phyloP scores from a whole-genome alignment of 2,113 vertebrate species.

The Sphaerodactylus townsendi region DNA sequence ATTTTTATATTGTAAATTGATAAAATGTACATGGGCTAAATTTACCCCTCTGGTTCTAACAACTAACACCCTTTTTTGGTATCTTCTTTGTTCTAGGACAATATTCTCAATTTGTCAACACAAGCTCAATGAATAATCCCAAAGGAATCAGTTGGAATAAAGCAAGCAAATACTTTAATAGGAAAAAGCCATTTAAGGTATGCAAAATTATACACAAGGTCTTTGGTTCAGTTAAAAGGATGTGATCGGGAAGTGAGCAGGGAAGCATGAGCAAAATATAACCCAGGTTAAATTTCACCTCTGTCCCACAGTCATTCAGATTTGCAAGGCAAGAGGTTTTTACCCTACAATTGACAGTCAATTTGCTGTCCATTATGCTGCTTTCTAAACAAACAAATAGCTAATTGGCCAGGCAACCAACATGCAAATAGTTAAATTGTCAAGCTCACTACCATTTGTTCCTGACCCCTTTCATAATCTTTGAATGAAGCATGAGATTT shows the following conservation, averaged over 20 bases:
- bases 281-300: not conserved
- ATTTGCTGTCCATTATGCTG: not conserved
- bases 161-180: conserved; percentile 59
- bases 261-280: conserved; percentile 5
- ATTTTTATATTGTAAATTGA: conserved; percentile 67
- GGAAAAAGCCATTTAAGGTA: conserved; percentile 58
- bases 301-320: not conserved
- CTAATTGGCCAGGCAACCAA: not conserved
- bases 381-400: not conserved
- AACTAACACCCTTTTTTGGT: conserved; percentile 73
- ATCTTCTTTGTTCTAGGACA: conserved; percentile 52
- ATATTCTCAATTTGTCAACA: conserved; percentile 59
- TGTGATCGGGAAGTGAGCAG: not conserved
- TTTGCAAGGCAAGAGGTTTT: not conserved
- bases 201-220: conserved; percentile 27
- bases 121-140: conserved; percentile 55
- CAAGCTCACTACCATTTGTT: not conserved
- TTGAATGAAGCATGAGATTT: not conserved
- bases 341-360: not conserved
- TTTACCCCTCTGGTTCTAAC: conserved; percentile 46
- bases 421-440: not conserved
- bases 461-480: not conserved
- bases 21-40: conserved; percentile 67
- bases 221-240: not conserved
- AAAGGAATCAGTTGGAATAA: conserved; percentile 60